Evolutionary conservation across 2,797 vertebrate genomes (phyloP).

Genomic region (Pelobates cultripes): DNA sequence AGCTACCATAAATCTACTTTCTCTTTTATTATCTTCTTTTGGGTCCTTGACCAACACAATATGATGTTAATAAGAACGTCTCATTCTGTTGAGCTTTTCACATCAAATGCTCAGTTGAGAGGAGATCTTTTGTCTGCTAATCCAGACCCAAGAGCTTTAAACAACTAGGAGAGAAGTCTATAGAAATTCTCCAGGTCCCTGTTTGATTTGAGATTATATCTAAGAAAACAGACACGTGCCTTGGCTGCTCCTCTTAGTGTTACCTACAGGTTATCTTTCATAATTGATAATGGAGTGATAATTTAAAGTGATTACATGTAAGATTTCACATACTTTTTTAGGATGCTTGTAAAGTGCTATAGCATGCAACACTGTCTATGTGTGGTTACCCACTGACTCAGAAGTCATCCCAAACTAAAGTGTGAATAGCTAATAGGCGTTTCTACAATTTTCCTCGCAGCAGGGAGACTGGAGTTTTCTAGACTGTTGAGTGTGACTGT

Average conservation of each 20-base stretch:
- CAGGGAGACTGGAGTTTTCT: constrained; percentile 15
- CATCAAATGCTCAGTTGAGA: constrained; percentile 54
- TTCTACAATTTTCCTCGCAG: constrained; percentile 73
- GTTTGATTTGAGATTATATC: constrained; percentile 54
- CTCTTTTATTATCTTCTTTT: constrained; percentile 59
- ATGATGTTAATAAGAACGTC: constrained; percentile 68
- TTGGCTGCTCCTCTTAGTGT: neutral
- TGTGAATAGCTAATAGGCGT: constrained; percentile 66
- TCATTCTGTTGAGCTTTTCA: constrained; percentile 53
- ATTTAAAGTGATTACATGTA: neutral
- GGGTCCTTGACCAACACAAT: constrained; percentile 63
- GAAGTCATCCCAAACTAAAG: neutral
- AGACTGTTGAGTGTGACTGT: constrained; percentile 8
- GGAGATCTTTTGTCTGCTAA: constrained; percentile 57
- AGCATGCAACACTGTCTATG: too few species aligned
- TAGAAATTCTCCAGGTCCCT: constrained; percentile 59
- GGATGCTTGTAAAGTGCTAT: too few species aligned
- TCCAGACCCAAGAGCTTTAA: constrained; percentile 61
- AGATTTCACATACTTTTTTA: too few species aligned
- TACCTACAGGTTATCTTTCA: neutral
- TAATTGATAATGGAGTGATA: neutral
- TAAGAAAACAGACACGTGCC: constrained; percentile 60
- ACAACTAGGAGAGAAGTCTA: constrained; percentile 69
- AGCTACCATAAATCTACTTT: constrained; percentile 64
- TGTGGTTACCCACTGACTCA: too few species aligned